Percentiles rank a stretch among this genome's conserved stretches.
Conservation (phyloP, 1,140 invertebrate genomes). For the Drosophila ogumai region DNA sequence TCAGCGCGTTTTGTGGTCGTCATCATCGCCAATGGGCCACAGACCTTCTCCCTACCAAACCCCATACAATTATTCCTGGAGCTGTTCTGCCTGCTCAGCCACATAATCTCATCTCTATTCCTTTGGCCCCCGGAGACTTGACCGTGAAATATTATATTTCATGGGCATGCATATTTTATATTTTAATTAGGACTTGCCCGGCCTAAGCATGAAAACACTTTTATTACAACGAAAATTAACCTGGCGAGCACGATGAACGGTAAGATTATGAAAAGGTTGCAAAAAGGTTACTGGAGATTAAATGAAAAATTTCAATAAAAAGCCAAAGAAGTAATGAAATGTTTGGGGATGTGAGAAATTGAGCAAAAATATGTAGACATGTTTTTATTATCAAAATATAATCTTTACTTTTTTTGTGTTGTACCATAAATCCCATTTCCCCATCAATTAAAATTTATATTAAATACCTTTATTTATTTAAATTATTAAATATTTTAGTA, state of each 20-base stretch:
- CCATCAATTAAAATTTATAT: background rate
- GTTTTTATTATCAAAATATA: too few relatives aligned
- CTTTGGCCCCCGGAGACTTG: constrained; percentile 29
- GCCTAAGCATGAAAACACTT: background rate
- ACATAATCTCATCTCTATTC: constrained; percentile 39
- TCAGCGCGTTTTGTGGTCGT: constrained; percentile 62
- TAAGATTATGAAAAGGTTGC: background rate
- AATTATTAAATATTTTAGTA: background rate
- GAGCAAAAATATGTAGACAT: background rate
- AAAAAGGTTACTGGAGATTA: background rate
- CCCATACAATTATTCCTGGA: constrained; percentile 30
- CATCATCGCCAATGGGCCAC: constrained; percentile 30
- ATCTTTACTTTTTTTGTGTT: too few relatives aligned
- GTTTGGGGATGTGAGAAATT: background rate
- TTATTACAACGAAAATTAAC: constrained; percentile 7
- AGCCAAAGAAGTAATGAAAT: background rate
- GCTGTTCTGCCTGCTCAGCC: constrained; percentile 26
- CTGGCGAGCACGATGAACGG: background rate
- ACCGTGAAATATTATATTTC: constrained; percentile 55
- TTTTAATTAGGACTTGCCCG: constrained; percentile 46
- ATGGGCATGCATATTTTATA: constrained; percentile 49
- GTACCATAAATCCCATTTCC: background rate
- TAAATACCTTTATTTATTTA: too few relatives aligned
- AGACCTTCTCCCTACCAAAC: constrained; percentile 10
- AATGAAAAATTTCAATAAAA: background rate